A percentile compares a stretch with the other conserved stretches of the same genome.
Conservation (phyloP, 2,888 invertebrate genomes). For the Drosophila borborema region DNA sequence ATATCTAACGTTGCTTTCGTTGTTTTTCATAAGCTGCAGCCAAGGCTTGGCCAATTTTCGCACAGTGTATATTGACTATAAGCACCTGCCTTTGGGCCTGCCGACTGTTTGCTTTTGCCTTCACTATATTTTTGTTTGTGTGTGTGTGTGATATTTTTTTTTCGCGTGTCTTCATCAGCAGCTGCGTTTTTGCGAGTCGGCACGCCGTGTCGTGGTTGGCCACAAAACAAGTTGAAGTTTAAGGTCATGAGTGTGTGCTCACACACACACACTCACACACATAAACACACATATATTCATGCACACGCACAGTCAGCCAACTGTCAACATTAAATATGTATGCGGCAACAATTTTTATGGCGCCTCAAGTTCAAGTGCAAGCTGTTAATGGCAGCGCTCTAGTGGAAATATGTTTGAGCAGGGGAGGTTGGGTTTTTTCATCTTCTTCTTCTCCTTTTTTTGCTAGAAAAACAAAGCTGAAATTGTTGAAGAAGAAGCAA, state of each 20-base stretch:
- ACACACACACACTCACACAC: slow-evolving; percentile 35
- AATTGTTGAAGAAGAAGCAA: neutral
- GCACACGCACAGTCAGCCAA: slow-evolving; percentile 42
- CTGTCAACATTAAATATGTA: slow-evolving; percentile 70
- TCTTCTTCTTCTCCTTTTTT: neutral
- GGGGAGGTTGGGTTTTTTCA: neutral
- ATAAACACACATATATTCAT: slow-evolving; percentile 18
- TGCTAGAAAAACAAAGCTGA: slow-evolving; percentile 8
- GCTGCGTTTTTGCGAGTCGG: slow-evolving; percentile 47
- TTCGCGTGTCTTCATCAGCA: slow-evolving; percentile 63
- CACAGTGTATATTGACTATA: slow-evolving; percentile 45
- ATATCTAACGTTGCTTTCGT: neutral
- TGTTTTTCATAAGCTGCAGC: neutral
- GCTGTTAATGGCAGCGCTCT: slow-evolving; percentile 50
- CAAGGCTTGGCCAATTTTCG: slow-evolving; percentile 14
- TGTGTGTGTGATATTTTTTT: slow-evolving; percentile 17
- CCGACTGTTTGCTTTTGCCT: slow-evolving; percentile 68
- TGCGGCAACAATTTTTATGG: slow-evolving; percentile 58
- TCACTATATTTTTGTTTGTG: slow-evolving; percentile 16
- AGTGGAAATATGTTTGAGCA: slow-evolving; percentile 17
- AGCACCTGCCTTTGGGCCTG: slow-evolving; percentile 45
- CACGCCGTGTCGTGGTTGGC: slow-evolving; percentile 35
- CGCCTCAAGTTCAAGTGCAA: slow-evolving; percentile 65
- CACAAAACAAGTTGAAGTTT: slow-evolving; percentile 73
- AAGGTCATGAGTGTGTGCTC: slow-evolving; percentile 70